Base-by-base conservation (phyloP, 2,888 invertebrate genomes). In the Caenorhabditis drosophilae region DNA sequence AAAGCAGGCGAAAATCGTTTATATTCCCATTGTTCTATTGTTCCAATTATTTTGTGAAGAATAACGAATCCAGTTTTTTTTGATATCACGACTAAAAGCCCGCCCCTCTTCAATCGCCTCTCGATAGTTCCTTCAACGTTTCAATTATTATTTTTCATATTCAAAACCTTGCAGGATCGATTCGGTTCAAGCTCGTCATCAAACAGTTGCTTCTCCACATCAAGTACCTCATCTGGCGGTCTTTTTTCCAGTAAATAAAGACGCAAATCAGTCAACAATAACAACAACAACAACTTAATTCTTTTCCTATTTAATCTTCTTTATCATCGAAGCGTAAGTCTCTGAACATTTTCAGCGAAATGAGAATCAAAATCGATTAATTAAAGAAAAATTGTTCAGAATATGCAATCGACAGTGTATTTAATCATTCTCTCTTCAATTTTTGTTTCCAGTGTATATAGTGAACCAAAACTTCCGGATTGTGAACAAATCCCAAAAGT, bases 401-500 rank as follows among this genome's bases (percentile, higher is more conserved):
- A n/a, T n/a, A 60, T 60, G 55, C 52, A 50, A 60, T 67, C 60
- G 45, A 49, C 57, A 49, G 40, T 53, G 44, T n/a, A n/a, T n/a
- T n/a, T n/a, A n/a, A n/a, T n/a, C n/a, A n/a, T n/a, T n/a, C n/a
- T n/a, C n/a, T n/a, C n/a, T n/a, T n/a, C n/a, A n/a, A n/a, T n/a
- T n/a, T n/a, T n/a, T 53, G 62, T 55, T 58, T 56, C 60, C 47
- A 49, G 47, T 66, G 64, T 71, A 61, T 54, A 61, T 66, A 63
- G 55, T 49, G 71, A 66, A 51, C 66, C 61, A 52, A 67, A 67
- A 36, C 61, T 80, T 45, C 79, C 80, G 44, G 70, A 75, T 56
- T 80, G 80, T 68, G 68, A 73, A 60, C 69, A 69, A 49, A 77
- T 80, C 36, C 80, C 80, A 40, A 75, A 78, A 71, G 72, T 79